Percentiles rank a stretch among this genome's conserved stretches.
These are phyloP conservation scores for Sinelater perroti DNA, from an alignment of 2,888 invertebrate species.

Conservation along the genomic window DNA sequence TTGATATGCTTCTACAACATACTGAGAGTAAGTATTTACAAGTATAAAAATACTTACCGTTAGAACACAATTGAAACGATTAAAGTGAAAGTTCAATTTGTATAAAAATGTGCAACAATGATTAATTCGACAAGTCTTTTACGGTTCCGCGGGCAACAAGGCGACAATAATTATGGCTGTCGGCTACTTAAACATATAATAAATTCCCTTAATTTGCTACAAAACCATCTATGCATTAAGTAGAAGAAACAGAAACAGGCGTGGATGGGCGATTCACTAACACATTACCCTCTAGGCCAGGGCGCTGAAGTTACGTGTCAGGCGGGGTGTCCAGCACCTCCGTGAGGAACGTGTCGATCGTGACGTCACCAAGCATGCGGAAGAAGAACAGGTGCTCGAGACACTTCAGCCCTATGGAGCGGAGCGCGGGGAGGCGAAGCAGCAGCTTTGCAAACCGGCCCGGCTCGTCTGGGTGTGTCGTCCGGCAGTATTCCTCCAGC, in stretches of 20 bases:
- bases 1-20: too few species aligned
- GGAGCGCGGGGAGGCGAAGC: slow-evolving; percentile 85
- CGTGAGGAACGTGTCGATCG: slow-evolving; percentile 84
- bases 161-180: slow-evolving; percentile 10
- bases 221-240: slow-evolving; percentile 12
- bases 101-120: too few species aligned
- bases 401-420: slow-evolving; percentile 93
- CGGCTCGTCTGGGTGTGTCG: slow-evolving; percentile 87
- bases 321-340: slow-evolving; percentile 79
- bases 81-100: too few species aligned
- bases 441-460: slow-evolving; percentile 95
- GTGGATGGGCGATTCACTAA: slow-evolving; percentile 1
- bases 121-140: too few species aligned
- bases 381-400: slow-evolving; percentile 95
- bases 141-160: too few species aligned
- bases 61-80: too few species aligned
- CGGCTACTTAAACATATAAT: not conserved
- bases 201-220: not conserved
- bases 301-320: slow-evolving; percentile 57
- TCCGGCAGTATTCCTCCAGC: slow-evolving; percentile 93
- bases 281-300: slow-evolving; percentile 6
- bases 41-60: too few species aligned
- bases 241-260: slow-evolving; percentile 5
- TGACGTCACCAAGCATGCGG: slow-evolving; percentile 87
- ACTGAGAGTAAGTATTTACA: too few species aligned